A percentile compares a stretch with the other conserved stretches of the same genome.
phyloP scores from a whole-genome alignment of 2,113 vertebrate genomes.

The Tyrannus savana region DNA sequence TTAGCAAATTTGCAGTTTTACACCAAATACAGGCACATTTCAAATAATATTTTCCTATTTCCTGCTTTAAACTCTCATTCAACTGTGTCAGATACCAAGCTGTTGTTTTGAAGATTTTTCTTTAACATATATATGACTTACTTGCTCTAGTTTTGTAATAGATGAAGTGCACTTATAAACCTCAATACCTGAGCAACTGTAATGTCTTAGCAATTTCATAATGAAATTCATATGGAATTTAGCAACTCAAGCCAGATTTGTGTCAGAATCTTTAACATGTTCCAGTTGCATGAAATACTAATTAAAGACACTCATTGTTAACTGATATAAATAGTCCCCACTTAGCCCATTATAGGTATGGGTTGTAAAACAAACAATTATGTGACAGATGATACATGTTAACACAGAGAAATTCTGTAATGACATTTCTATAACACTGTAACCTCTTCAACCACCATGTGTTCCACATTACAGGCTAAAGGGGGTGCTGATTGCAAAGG shows the following conservation, averaged over 20 bases:
- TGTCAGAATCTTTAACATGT: slow-evolving; percentile 81
- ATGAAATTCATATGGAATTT: slow-evolving; percentile 83
- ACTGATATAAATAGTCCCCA: slow-evolving; percentile 79
- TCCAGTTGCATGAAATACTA: slow-evolving; percentile 80
- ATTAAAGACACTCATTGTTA: slow-evolving; percentile 83
- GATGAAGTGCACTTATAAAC: slow-evolving; percentile 68
- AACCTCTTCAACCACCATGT: slow-evolving; percentile 77
- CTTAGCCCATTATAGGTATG: slow-evolving; percentile 77
- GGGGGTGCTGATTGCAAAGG: slow-evolving; percentile 74
- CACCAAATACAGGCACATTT: not conserved
- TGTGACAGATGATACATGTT: slow-evolving; percentile 80
- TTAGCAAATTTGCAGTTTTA: not conserved
- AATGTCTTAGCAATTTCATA: slow-evolving; percentile 76
- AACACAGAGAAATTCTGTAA: slow-evolving; percentile 76
- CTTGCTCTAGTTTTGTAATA: slow-evolving; percentile 35
- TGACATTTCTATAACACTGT: slow-evolving; percentile 75
- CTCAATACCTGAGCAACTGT: slow-evolving; percentile 75
- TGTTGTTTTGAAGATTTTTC: slow-evolving; percentile 5
- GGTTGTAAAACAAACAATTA: slow-evolving; percentile 81
- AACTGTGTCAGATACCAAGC: not conserved
- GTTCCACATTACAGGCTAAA: slow-evolving; percentile 76
- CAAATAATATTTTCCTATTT: not conserved
- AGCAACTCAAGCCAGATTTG: slow-evolving; percentile 76
- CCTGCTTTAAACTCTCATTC: not conserved
- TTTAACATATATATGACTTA: not conserved